Conservation (phyloP, 2,113 vertebrate species). For the Cololabis saira region DNA sequence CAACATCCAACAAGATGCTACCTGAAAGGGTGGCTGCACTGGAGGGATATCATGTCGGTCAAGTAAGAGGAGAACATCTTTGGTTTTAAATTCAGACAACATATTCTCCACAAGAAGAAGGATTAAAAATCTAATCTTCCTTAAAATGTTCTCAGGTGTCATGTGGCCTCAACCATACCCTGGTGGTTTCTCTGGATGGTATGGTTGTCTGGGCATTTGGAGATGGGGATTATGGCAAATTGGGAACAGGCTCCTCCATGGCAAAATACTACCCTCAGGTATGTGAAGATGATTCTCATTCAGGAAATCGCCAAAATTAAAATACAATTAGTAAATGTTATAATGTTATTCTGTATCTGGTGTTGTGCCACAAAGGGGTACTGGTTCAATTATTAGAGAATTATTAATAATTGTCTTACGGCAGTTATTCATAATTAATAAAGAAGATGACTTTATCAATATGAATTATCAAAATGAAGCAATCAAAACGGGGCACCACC, state of each 20-base stretch:
- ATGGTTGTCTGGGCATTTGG: slow-evolving; percentile 85
- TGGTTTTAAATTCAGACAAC: background rate
- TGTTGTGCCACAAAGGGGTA: too few species aligned
- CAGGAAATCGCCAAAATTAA: background rate
- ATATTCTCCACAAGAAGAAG: background rate
- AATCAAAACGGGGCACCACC: too few species aligned
- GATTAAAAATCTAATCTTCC: background rate
- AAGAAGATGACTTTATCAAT: too few species aligned
- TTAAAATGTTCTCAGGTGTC: slow-evolving; percentile 77
- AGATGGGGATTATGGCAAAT: slow-evolving; percentile 85
- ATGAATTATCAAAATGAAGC: too few species aligned
- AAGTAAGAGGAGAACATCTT: slow-evolving; percentile 52
- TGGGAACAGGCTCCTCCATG: slow-evolving; percentile 82
- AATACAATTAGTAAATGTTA: background rate
- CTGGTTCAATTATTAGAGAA: too few species aligned
- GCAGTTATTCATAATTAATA: too few species aligned
- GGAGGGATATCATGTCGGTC: slow-evolving; percentile 81
- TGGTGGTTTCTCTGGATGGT: slow-evolving; percentile 83
- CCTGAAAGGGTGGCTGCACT: slow-evolving; percentile 83
- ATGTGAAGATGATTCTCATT: slow-evolving; percentile 1
- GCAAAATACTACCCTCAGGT: slow-evolving; percentile 86
- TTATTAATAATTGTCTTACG: too few species aligned
- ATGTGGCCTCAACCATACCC: slow-evolving; percentile 85
- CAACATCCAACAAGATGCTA: slow-evolving; percentile 85
- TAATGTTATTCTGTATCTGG: background rate